Conservation (phyloP, 2,113 vertebrate species). For the Lepus americanus region DNA sequence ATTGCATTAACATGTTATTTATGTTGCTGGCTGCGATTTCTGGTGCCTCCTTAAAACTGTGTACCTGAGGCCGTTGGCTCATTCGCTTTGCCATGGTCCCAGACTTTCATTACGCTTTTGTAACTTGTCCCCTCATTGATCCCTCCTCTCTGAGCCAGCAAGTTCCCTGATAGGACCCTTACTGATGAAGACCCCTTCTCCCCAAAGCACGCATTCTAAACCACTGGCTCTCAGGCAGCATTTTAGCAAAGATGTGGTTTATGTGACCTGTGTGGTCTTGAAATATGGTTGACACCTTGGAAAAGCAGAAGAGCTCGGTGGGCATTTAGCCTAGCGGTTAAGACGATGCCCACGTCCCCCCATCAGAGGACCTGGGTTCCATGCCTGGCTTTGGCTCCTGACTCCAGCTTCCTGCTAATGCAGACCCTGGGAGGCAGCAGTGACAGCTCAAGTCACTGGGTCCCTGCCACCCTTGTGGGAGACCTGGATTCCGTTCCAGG, state of each 20-base stretch:
- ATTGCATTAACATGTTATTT: background rate
- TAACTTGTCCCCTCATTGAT: background rate
- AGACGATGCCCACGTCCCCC: too few relatives aligned
- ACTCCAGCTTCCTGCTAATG: too few relatives aligned
- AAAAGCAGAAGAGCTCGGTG: background rate
- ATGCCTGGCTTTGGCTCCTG: too few relatives aligned
- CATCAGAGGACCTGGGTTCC: too few relatives aligned
- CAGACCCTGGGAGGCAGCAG: too few relatives aligned
- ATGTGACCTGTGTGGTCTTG: background rate
- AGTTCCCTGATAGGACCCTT: background rate
- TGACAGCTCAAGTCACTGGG: too few relatives aligned
- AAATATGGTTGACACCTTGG: background rate
- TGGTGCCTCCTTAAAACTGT: background rate
- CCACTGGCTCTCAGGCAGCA: background rate
- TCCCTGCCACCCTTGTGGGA: too few relatives aligned
- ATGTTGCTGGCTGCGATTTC: background rate
- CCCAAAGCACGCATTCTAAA: background rate
- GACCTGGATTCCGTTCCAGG: too few relatives aligned
- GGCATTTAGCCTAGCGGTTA: too few relatives aligned
- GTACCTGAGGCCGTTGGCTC: background rate
- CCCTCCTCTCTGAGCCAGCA: background rate
- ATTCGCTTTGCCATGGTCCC: background rate
- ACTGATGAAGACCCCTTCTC: background rate
- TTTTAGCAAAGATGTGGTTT: conserved; percentile 25
- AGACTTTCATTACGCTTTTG: background rate